Percentiles rank a stretch among this genome's conserved stretches.
These are phyloP conservation scores for Nasonia vitripennis DNA, from an alignment of 1,140 invertebrate species.

Conservation along the genomic window DNA sequence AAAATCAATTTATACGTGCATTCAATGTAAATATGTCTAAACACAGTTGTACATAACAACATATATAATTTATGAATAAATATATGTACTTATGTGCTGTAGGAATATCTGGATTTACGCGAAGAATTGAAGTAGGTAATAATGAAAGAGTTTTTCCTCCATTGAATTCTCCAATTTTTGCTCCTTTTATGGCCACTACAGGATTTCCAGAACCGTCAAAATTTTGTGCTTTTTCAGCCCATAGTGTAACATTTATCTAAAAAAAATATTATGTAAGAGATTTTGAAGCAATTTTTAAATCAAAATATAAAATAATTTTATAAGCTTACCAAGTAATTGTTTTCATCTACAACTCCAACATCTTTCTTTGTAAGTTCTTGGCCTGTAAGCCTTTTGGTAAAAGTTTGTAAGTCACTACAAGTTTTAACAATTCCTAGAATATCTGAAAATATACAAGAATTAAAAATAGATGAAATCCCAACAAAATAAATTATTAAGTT, in stretches of 20 bases:
- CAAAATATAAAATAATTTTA: constrained; percentile 63
- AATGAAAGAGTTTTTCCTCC: constrained; percentile 83
- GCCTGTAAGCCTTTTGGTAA: constrained; percentile 83
- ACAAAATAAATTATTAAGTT: constrained; percentile 13
- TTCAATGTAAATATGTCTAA: neutral
- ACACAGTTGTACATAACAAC: no score
- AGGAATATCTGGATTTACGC: constrained; percentile 91
- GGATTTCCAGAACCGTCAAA: constrained; percentile 87
- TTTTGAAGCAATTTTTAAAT: neutral
- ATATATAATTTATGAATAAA: neutral
- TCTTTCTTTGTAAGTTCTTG: constrained; percentile 94
- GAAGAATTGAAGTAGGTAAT: constrained; percentile 78
- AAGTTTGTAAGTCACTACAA: constrained; percentile 81
- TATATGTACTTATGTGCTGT: constrained; percentile 82
- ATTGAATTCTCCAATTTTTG: constrained; percentile 82
- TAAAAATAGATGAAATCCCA: constrained; percentile 2
- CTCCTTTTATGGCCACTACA: constrained; percentile 89
- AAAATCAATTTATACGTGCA: neutral
- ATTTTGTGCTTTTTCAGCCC: constrained; percentile 88
- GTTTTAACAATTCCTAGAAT: constrained; percentile 92
- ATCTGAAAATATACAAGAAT: constrained; percentile 77
- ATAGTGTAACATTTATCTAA: constrained; percentile 82
- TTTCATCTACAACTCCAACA: constrained; percentile 90
- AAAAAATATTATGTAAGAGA: constrained; percentile 48
- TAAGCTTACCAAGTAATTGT: constrained; percentile 82